A percentile compares a stretch with the other conserved stretches of the same genome.
phyloP scores from a whole-genome alignment of 2,797 vertebrate genomes.

The Enteromius fasciolatus region DNA sequence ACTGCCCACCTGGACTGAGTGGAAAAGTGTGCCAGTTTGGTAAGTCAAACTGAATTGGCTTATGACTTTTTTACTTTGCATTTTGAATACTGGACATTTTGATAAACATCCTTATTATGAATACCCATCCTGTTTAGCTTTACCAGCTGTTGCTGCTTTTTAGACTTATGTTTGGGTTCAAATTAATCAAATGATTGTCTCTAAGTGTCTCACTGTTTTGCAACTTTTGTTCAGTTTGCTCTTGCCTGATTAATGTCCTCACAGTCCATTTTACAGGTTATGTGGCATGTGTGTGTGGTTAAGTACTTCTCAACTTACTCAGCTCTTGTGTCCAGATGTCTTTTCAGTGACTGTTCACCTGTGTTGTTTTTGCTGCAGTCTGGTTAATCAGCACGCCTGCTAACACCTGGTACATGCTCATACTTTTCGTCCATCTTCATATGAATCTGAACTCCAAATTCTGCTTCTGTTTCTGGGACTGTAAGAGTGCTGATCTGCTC shows the following conservation, averaged over 20 bases:
- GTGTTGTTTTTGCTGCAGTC: slow-evolving; percentile 68
- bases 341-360: slow-evolving; percentile 55
- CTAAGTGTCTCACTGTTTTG: slow-evolving; percentile 43
- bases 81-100: slow-evolving; percentile 5
- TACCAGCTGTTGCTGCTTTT: not conserved
- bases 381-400: slow-evolving; percentile 67
- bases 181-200: slow-evolving; percentile 36
- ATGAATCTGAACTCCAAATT: slow-evolving; percentile 64
- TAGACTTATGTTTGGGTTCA: slow-evolving; percentile 24
- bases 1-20: slow-evolving; percentile 62
- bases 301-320: slow-evolving; percentile 54
- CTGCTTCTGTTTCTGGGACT: slow-evolving; percentile 63
- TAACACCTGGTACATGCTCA: slow-evolving; percentile 63
- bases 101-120: not conserved
- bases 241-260: slow-evolving; percentile 52
- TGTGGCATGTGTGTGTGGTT: slow-evolving; percentile 61
- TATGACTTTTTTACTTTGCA: not conserved
- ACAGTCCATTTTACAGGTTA: slow-evolving; percentile 58
- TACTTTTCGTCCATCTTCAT: slow-evolving; percentile 61
- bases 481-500: slow-evolving; percentile 17
- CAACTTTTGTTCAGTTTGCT: slow-evolving; percentile 57
- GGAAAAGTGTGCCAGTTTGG: slow-evolving; percentile 63
- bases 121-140: not conserved
- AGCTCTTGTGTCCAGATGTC: slow-evolving; percentile 53
- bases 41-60: slow-evolving; percentile 53